Evolutionary conservation across 2,113 vertebrate genomes (phyloP), one percentile per base, ranked within the genome.

Genomic region (Macrotus californicus): DNA sequence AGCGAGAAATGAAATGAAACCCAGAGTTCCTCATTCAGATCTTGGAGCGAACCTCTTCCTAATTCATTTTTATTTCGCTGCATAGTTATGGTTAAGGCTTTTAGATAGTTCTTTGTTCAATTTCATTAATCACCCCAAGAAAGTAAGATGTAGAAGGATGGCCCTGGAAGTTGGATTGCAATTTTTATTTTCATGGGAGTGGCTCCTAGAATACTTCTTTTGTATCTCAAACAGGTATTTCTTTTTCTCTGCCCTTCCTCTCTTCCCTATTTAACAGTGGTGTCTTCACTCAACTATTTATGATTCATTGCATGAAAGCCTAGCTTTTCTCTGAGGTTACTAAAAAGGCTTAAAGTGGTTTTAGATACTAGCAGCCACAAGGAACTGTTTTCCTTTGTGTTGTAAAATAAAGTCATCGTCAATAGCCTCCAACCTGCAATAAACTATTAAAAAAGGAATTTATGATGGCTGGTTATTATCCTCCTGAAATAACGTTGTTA

Each of bases 391-490:
- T 98, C 96, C 95, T 97, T 95, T 61, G 34, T 73, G 97, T 96
- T 98, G 87, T 98, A 98, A 98, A 98, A 97, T 96, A 97, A 94
- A 97, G 97, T 96, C 97, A 95, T 97, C 98, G 98, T 98, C 98
- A 98, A 98, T 97, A 98, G 97, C 97, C 97, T 98, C 98, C 97
- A 98, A 97, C 98, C 97, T 96, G 97, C 98, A 98, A 98, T 98
- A 98, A 98, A 98, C 98, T 97, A 97, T 98, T 98, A 96, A 96
- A 98, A 95, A 97, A 98, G 98, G 98, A 98, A 98, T 98, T 98
- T 98, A 98, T 98, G 98, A 97, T 95, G 96, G 96, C 95, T 97
- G 96, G 96, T 97, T 97, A 98, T 98, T 98, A 95, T 98, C 97
- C 96, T 96, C 96, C 98, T 98, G 97, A 98, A 98, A 98, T 98